Conservation (phyloP, 2,113 vertebrate genomes). For the Callipepla squamata region DNA sequence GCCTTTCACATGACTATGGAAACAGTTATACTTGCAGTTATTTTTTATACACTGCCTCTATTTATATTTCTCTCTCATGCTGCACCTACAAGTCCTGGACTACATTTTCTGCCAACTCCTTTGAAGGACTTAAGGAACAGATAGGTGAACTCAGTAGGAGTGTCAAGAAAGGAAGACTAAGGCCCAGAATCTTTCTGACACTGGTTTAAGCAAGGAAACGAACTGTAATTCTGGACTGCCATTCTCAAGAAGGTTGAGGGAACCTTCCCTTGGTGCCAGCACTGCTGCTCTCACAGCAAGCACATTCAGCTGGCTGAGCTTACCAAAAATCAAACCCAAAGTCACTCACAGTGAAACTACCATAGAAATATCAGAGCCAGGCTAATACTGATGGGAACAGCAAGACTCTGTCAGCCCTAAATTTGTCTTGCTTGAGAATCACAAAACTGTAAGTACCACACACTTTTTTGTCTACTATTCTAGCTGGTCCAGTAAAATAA, state of each 20-base stretch:
- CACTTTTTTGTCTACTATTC: not conserved
- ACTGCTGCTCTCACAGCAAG: not conserved
- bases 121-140: not conserved
- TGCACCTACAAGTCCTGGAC: not conserved
- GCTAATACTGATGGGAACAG: not conserved
- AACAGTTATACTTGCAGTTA: not conserved
- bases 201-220: not conserved
- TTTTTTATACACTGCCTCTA: not conserved
- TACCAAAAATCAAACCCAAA: not conserved
- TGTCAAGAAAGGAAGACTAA: not conserved
- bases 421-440: not conserved
- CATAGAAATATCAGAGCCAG: not conserved
- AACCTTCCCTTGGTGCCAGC: not conserved
- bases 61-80: not conserved
- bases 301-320: not conserved
- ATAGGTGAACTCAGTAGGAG: not conserved
- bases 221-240: not conserved
- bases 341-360: constrained; percentile 4
- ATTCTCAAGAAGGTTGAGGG: rapidly evolving
- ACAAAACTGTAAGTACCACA: not conserved
- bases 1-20: not conserved
- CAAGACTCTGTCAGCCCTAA: not conserved
- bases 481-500: not conserved
- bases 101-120: not conserved
- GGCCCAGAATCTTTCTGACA: not conserved